Percentiles rank a stretch among this genome's conserved stretches.
Evolutionary conservation across 2,888 invertebrate species (phyloP).

Genomic region (Habroteleia sp.): DNA sequence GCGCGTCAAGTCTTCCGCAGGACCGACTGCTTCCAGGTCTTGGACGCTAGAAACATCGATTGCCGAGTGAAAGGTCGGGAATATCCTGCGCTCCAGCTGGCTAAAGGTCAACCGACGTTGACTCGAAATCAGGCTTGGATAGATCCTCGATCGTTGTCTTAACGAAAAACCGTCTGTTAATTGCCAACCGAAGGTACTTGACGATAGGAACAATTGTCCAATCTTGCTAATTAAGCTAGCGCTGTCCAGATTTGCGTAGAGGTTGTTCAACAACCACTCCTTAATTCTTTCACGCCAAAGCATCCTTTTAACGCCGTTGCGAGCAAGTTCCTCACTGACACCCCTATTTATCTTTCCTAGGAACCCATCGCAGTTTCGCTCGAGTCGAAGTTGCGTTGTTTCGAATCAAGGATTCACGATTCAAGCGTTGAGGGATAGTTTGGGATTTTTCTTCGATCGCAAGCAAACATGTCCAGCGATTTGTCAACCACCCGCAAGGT

Average conservation of each 20-base stretch:
- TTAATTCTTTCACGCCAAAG: too few species aligned
- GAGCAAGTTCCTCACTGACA: too few species aligned
- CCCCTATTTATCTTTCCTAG: too few species aligned
- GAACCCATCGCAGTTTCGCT: too few species aligned
- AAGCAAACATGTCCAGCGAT: constrained; percentile 48
- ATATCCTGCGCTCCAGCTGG: constrained; percentile 10
- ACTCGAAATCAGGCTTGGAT: too few species aligned
- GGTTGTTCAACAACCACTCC: too few species aligned
- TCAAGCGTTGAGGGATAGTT: too few species aligned
- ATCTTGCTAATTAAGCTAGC: too few species aligned
- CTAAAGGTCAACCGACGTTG: constrained; percentile 17
- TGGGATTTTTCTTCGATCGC: background rate
- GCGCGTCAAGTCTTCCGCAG: constrained; percentile 46
- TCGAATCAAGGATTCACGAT: background rate
- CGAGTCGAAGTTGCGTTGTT: too few species aligned
- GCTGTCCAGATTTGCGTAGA: too few species aligned
- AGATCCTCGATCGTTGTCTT: background rate
- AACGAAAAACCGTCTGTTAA: too few species aligned
- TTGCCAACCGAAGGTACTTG: background rate
- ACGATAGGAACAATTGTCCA: background rate
- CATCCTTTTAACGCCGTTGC: too few species aligned
- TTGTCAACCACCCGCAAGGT: constrained; percentile 34
- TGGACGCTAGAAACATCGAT: constrained; percentile 35
- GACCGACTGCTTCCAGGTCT: constrained; percentile 16
- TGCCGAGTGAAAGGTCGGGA: constrained; percentile 22